Percentiles rank a stretch among this genome's conserved stretches.
These are phyloP conservation scores for Zaprionus davidi DNA, from an alignment of 1,140 invertebrate species.

Conservation along the genomic window DNA sequence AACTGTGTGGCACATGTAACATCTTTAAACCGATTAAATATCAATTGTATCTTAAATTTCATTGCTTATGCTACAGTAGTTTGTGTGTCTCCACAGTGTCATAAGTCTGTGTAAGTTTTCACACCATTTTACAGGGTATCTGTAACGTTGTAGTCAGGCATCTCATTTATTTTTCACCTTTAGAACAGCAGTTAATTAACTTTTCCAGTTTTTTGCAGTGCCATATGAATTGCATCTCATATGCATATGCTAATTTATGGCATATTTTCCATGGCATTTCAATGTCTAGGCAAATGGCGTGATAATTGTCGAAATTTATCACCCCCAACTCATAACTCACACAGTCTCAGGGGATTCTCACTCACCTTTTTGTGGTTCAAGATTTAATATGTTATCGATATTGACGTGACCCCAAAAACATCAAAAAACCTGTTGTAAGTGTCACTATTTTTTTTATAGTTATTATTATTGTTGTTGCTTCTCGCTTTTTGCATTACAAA, in stretches of 20 bases:
- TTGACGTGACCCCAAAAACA: conserved; percentile 8
- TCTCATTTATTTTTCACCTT: conserved; percentile 4
- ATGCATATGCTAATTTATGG: conserved; percentile 20
- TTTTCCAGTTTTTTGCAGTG: not conserved
- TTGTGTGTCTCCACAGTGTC: not conserved
- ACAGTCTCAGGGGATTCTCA: not conserved
- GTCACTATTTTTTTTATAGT: not conserved
- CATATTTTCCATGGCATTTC: conserved; percentile 4
- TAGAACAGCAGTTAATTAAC: conserved; percentile 19
- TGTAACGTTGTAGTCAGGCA: not conserved
- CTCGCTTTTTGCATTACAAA: conserved; percentile 24
- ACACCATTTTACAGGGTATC: not conserved
- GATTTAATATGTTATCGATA: not conserved
- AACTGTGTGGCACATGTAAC: not conserved
- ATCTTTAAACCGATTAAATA: not conserved
- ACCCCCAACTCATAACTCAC: not conserved
- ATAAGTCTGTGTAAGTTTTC: not conserved
- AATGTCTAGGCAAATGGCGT: conserved; percentile 18
- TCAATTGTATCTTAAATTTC: not conserved
- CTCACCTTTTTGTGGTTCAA: not conserved
- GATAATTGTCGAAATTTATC: conserved; percentile 10
- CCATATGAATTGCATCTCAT: conserved; percentile 5
- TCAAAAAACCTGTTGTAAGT: conserved; percentile 19
- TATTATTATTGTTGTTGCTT: not conserved
- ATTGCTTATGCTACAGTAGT: not conserved